Evolutionary conservation across 2,888 invertebrate genomes (phyloP), one percentile per base, ranked within the genome.

Genomic region (Cheiracanthium punctorium): DNA sequence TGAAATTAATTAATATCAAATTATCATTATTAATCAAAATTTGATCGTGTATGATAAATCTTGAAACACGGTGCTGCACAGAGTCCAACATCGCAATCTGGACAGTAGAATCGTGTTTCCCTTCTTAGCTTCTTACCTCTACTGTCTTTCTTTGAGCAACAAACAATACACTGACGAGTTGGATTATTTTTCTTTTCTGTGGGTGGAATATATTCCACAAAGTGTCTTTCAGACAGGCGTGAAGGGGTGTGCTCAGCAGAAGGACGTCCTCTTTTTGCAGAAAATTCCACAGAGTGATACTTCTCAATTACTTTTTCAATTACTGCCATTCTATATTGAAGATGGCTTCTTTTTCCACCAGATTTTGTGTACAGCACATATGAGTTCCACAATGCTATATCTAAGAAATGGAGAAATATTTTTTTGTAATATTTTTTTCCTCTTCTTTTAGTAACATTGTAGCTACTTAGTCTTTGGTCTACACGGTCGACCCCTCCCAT

Each of bases 361-460:
- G 65, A 48, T 76, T 76, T 76, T 76, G 48, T 12, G 48, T 76
- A 67, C 43, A 67, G 67, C n/a, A 69, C 69, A 41, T 67, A 75
- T 67, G 65, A 76, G 41, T 41, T 67, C 8, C 43, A 67, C 33
- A 77, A 65, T 52, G 58, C 65, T 89, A 89, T 37, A 58, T 52
- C n/a, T 12, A 58, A 65, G 52, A 73, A 71, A 29, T 17, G 58
- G 14, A 28, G 48, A 33, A 41, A 33, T 64, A 58, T 24, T 7
- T 58, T 58, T 24, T n/a, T n/a, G n/a, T 58, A 58, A 24, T 24
- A 24, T 24, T 24, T 58, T 75, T 20, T 80, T 33, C 67, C 65
- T 37, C 80, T 82, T 72, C 75, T 80, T 29, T 33, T 30, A 12
- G 81, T 80, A 32, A 67, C 37, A 30, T 77, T 67, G 58, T 30